These are phyloP conservation scores for Pristionchus pacificus DNA, from an alignment of 1,140 invertebrate genomes.

Conservation along the genomic window DNA sequence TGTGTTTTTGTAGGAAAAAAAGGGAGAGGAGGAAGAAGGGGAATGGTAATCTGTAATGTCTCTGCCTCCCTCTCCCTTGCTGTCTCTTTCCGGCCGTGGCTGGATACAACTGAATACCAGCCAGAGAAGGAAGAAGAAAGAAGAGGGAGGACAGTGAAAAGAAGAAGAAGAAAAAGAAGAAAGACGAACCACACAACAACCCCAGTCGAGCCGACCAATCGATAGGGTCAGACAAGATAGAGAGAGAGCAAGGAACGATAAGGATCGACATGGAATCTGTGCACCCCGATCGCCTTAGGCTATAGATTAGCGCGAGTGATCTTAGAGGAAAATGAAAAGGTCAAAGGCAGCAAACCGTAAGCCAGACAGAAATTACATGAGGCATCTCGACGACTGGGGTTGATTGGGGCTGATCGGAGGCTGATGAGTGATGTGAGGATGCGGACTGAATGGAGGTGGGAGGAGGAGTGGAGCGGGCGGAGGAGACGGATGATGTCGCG, in stretches of 20 bases:
- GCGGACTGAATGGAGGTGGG: too few relatives aligned
- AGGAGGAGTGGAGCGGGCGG: too few relatives aligned
- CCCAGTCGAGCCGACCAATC: not conserved
- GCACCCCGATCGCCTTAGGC: not conserved
- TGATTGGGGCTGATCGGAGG: too few relatives aligned
- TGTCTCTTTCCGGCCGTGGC: conserved; percentile 4
- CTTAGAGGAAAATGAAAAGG: conserved; percentile 2
- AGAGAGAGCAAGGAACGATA: not conserved
- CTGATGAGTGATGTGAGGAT: too few relatives aligned
- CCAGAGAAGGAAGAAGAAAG: conserved; percentile 6
- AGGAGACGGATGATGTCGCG: too few relatives aligned
- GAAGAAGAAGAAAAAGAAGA: not conserved
- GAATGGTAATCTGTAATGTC: too few relatives aligned
- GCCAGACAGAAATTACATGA: too few relatives aligned
- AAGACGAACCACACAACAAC: not conserved
- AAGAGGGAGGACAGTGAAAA: not conserved
- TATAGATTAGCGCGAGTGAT: not conserved
- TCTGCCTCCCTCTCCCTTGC: conserved; percentile 2
- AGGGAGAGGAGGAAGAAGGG: too few relatives aligned
- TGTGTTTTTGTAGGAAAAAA: too few relatives aligned
- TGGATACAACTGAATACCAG: conserved; percentile 3
- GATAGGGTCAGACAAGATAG: not conserved
- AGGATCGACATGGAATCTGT: conserved; percentile 11
- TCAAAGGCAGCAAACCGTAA: too few relatives aligned
- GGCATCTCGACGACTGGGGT: too few relatives aligned